phyloP scores from a whole-genome alignment of 2,797 vertebrate genomes.

The Leptatherina wallacei region DNA sequence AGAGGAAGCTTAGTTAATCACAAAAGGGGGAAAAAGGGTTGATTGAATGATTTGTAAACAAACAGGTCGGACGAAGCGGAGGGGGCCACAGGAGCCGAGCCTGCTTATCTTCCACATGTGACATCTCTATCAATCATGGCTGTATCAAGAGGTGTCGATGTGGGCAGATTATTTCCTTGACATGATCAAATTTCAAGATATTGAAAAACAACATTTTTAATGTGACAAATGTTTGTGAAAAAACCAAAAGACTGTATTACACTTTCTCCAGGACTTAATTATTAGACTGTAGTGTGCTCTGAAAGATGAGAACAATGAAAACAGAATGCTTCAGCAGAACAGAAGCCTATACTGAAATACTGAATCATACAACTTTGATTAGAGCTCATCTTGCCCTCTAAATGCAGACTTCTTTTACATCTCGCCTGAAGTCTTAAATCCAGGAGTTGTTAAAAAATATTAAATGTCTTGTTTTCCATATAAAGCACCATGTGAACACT shows the following conservation, averaged over 20 bases:
- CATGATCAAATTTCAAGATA: constrained; percentile 16
- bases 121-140: constrained; percentile 71
- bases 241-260: too few relatives aligned
- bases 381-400: background rate
- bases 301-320: too few relatives aligned
- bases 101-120: constrained; percentile 68
- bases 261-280: background rate
- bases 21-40: constrained; percentile 73
- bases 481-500: background rate
- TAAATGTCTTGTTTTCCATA: background rate
- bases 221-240: too few relatives aligned
- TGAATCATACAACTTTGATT: background rate
- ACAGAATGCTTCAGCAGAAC: too few relatives aligned
- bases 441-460: background rate
- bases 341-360: too few relatives aligned
- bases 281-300: too few relatives aligned
- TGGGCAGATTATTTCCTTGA: constrained; percentile 14
- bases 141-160: constrained; percentile 36
- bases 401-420: background rate
- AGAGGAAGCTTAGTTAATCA: constrained; percentile 74
- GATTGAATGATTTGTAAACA: constrained; percentile 82
- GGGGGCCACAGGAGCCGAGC: constrained; percentile 18
- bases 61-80: constrained; percentile 65
- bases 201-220: background rate
- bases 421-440: background rate